Conservation (phyloP, 2,113 vertebrate genomes). For the Scophthalmus maximus region DNA sequence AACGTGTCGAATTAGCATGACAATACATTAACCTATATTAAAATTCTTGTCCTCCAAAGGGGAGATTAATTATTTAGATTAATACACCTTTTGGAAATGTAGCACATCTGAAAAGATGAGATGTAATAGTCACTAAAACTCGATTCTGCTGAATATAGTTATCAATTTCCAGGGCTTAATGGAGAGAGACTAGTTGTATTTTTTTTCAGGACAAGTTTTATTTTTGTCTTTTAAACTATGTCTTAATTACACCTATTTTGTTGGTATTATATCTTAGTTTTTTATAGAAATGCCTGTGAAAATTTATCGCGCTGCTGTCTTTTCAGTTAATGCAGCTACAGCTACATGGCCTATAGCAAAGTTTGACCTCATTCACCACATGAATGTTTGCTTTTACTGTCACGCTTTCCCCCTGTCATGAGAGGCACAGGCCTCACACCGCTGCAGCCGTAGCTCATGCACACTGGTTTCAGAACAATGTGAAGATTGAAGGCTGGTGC, state of each 20-base stretch:
- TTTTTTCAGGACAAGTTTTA: background rate
- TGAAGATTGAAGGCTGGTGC: conserved; percentile 68
- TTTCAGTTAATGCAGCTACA: conserved; percentile 29
- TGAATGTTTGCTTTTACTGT: conserved; percentile 62
- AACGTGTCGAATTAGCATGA: background rate
- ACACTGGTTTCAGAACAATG: conserved; percentile 71
- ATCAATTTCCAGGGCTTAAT: background rate
- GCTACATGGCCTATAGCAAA: conserved; percentile 41
- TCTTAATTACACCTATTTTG: background rate
- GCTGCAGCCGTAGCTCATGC: conserved; percentile 49
- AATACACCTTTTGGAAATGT: background rate
- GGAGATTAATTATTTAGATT: background rate
- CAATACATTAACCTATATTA: background rate
- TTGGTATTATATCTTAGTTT: background rate
- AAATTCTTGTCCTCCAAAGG: background rate
- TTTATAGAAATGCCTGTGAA: background rate
- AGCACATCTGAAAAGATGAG: background rate
- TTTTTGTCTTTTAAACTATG: background rate
- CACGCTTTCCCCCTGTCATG: conserved; percentile 56
- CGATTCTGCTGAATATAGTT: background rate
- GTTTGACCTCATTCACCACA: conserved; percentile 59
- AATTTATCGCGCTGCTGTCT: background rate
- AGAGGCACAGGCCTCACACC: conserved; percentile 40
- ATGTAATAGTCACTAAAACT: background rate
- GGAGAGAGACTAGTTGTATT: background rate